Evolutionary conservation across 1,140 invertebrate species (phyloP).

Genomic region (Lucilia sericata): DNA sequence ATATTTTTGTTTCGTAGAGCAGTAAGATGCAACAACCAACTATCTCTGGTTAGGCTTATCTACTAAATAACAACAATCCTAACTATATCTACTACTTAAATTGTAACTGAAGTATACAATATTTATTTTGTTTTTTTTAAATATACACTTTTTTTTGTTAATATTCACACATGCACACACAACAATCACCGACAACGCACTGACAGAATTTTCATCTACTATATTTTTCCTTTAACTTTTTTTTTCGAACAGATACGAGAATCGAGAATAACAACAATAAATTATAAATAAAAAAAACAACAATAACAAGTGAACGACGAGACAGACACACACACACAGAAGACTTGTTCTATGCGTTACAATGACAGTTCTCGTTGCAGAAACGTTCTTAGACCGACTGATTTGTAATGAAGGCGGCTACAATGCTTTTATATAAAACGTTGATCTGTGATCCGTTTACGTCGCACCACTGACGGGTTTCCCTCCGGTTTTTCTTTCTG

Average conservation of each 20-base stretch:
- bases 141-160: not conserved
- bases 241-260: too few relatives aligned
- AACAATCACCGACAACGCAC: too few relatives aligned
- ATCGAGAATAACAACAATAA: too few relatives aligned
- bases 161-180: not conserved
- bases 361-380: conserved; percentile 46
- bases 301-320: too few relatives aligned
- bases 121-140: not conserved
- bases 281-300: too few relatives aligned
- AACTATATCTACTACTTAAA: not conserved
- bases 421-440: conserved; percentile 48
- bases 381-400: conserved; percentile 50
- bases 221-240: too few relatives aligned
- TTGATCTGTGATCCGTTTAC: conserved; percentile 45
- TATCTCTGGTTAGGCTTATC: not conserved
- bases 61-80: not conserved
- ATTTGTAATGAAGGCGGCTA: conserved; percentile 31
- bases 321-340: too few relatives aligned
- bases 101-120: too few relatives aligned
- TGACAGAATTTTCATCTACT: too few relatives aligned
- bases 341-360: conserved; percentile 8
- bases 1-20: not conserved
- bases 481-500: not conserved
- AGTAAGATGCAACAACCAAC: too few relatives aligned
- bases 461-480: conserved; percentile 35